Evolutionary conservation across 2,797 vertebrate species (phyloP), one percentile per base, ranked within the genome.

Genomic region (Pempheris klunzingeri): DNA sequence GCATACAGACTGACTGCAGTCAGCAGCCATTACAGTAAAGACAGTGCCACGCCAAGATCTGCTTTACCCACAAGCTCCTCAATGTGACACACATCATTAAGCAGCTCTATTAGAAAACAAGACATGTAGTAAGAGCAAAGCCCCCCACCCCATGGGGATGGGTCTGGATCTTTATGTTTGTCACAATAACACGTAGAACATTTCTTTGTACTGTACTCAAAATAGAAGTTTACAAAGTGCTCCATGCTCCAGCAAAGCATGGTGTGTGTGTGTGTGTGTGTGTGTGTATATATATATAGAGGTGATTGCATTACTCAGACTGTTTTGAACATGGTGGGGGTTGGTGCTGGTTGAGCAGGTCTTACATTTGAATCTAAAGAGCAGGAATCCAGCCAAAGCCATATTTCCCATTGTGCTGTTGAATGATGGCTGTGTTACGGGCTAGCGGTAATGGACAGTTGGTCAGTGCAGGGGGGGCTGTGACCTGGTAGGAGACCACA

Each of bases 21-120:
- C 54, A 38, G 15, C 58, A 43, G 39, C 10, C 38, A 43, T 60
- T 43, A 43, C 49, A 15, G 22, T 50, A 26, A 43, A 38, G 26
- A 24, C 26, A 30, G 18, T 44, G 24, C 17, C 26, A 30, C 30
- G 26, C 17, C 44, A 14, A 61, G 58, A 61, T 46, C 41, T 55
- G 38, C 62, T 46, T n/a, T 15, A 24, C 32, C 14, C 30, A 47
- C 8, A 6, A 34, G 28, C 20, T 26, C 46, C 22, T 50, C 13
- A 24, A 8, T 64, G n/a, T 7, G n/a, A 38, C 62, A 50, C 4
- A 46, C 46, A 50, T 64, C 32, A 64, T 64, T 64, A 50, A 38
- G 9, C 62, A 24, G 22, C 32, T 38, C 32, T 12, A 50, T 64
- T 64, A 64, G n/a, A 50, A 24, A 49, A 34, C 14, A 49, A 17